Conservation (phyloP, 2,797 vertebrate species). For the Platalea minor region DNA sequence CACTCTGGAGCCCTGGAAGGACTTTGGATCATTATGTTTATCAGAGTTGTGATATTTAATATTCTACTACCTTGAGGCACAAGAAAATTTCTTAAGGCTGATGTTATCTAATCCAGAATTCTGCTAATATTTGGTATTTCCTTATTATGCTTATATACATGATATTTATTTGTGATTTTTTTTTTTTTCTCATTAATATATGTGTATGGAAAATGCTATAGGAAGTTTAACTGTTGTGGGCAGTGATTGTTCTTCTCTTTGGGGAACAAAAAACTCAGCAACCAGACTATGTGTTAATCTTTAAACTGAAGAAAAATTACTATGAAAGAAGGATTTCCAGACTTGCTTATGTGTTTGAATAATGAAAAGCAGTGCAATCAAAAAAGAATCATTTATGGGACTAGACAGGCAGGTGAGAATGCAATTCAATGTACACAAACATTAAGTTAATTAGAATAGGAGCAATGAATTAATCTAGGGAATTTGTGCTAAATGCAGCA, state of each 20-base stretch:
- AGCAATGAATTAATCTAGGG: slow-evolving; percentile 36
- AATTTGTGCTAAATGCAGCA: slow-evolving; percentile 37
- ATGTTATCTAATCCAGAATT: not conserved
- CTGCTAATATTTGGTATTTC: not conserved
- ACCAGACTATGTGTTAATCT: not conserved
- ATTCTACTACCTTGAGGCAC: not conserved
- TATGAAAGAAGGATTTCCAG: not conserved
- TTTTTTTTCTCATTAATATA: not conserved
- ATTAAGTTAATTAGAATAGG: slow-evolving; percentile 42
- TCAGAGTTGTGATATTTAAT: not conserved
- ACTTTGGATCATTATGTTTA: not conserved
- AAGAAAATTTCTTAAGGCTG: not conserved
- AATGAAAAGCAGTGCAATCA: not conserved
- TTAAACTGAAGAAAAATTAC: not conserved
- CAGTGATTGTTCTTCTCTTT: not conserved
- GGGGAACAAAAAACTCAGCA: not conserved
- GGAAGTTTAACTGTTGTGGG: not conserved
- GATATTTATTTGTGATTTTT: not conserved
- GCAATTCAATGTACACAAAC: slow-evolving; percentile 15
- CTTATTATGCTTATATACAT: not conserved
- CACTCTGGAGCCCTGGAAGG: not conserved
- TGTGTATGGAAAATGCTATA: not conserved
- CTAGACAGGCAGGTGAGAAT: slow-evolving; percentile 24
- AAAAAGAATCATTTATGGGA: slow-evolving; percentile 2
- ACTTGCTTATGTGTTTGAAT: not conserved